Evolutionary conservation across 2,888 invertebrate species (phyloP).

Genomic region (Pherbina coryleti): DNA sequence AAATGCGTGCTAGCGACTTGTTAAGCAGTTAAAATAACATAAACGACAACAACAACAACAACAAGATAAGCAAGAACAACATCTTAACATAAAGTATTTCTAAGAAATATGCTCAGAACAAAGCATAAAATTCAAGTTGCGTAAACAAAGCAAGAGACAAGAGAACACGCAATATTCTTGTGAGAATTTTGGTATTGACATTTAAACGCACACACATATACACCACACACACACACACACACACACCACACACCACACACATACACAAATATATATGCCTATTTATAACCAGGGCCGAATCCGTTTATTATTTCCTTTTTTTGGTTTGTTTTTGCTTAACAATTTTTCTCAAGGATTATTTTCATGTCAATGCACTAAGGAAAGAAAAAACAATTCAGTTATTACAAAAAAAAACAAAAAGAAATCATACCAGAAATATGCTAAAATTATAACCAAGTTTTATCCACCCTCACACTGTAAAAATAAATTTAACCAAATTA

Average conservation of each 20-base stretch:
- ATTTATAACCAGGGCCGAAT: too few relatives aligned
- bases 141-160: not conserved
- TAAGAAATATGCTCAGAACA: not conserved
- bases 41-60: not conserved
- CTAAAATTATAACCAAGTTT: too few relatives aligned
- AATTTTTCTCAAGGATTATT: not conserved
- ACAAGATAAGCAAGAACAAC: not conserved
- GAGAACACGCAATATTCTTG: constrained; percentile 6
- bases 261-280: too few relatives aligned
- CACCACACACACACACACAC: too few relatives aligned
- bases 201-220: not conserved
- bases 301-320: too few relatives aligned
- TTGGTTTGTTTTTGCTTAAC: too few relatives aligned
- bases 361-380: not conserved
- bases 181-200: not conserved
- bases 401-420: too few relatives aligned
- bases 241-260: too few relatives aligned
- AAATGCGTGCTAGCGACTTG: not conserved
- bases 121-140: constrained; percentile 11
- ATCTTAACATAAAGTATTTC: not conserved
- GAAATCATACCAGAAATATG: too few relatives aligned
- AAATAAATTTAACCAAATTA: too few relatives aligned
- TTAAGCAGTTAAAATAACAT: not conserved
- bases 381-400: not conserved
- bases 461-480: too few relatives aligned